Percentiles rank a stretch among this genome's conserved stretches.
Evolutionary conservation across 2,797 vertebrate genomes (phyloP).

Genomic region (Scolopax rusticola): DNA sequence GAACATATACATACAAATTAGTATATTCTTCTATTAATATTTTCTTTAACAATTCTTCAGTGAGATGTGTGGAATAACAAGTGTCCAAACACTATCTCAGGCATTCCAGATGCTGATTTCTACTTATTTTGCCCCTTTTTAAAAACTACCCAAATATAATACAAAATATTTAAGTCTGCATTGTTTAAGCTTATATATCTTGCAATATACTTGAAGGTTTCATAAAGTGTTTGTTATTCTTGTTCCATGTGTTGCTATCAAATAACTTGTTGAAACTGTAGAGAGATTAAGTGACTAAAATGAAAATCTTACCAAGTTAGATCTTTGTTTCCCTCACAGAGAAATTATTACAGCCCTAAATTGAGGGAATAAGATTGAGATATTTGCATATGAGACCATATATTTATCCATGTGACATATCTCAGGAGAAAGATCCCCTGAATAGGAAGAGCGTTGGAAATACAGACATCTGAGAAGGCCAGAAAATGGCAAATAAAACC

Average conservation of each 20-base stretch:
- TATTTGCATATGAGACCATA: background rate
- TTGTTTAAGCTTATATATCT: background rate
- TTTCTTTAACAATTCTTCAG: background rate
- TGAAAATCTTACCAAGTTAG: background rate
- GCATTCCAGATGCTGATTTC: background rate
- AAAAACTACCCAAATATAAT: background rate
- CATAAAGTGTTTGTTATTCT: background rate
- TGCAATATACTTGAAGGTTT: background rate
- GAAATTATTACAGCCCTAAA: background rate
- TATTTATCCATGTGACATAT: background rate
- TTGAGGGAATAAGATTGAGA: background rate
- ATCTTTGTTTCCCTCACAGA: background rate
- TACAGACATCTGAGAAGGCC: background rate
- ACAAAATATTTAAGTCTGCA: too few species aligned
- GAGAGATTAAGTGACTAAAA: background rate
- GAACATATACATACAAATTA: background rate
- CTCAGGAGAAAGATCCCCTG: background rate
- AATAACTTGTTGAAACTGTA: background rate
- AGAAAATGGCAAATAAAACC: background rate
- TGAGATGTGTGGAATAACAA: background rate
- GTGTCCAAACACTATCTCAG: background rate
- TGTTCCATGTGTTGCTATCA: background rate
- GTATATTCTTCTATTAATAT: background rate
- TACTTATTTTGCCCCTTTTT: background rate
- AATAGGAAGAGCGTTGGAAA: background rate